A percentile compares a stretch with the other conserved stretches of the same genome.
These are phyloP conservation scores for Scaptomyza hsui DNA, from an alignment of 1,140 invertebrate species.

Conservation along the genomic window DNA sequence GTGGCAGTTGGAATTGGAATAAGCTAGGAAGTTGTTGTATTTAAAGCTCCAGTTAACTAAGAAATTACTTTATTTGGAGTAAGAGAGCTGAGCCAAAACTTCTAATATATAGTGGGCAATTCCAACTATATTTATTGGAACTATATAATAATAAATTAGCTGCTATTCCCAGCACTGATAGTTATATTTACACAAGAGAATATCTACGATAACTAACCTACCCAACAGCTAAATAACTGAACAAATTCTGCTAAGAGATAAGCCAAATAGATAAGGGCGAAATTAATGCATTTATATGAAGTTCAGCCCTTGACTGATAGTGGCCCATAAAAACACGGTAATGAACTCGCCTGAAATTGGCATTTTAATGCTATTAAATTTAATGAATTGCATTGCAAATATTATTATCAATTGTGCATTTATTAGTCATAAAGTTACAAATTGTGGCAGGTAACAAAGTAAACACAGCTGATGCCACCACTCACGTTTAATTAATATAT, in stretches of 20 bases:
- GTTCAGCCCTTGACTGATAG: conserved; percentile 18
- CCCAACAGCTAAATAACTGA: conserved; percentile 10
- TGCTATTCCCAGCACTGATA: conserved; percentile 5
- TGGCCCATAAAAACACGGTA: conserved; percentile 25
- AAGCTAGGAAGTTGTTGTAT: conserved; percentile 7
- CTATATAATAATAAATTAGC: too few species aligned
- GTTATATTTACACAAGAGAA: conserved; percentile 16
- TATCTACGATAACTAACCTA: conserved; percentile 41
- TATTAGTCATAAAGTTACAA: conserved; percentile 25
- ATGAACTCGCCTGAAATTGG: conserved; percentile 30
- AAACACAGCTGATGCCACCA: neutral
- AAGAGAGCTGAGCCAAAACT: neutral
- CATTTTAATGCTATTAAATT: conserved; percentile 14
- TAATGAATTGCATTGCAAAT: conserved; percentile 54
- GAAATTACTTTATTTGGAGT: neutral
- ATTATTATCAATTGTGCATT: conserved; percentile 41
- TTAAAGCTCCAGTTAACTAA: neutral
- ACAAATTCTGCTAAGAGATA: conserved; percentile 10
- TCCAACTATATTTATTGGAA: too few species aligned
- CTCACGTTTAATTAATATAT: conserved; percentile 37
- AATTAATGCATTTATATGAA: conserved; percentile 42
- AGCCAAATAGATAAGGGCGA: conserved; percentile 31
- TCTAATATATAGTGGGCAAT: too few species aligned
- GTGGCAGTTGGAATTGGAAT: conserved; percentile 12
- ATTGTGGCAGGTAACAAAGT: conserved; percentile 10